Base-by-base conservation (phyloP, 1,140 invertebrate genomes). In the Ephestia elutella region DNA sequence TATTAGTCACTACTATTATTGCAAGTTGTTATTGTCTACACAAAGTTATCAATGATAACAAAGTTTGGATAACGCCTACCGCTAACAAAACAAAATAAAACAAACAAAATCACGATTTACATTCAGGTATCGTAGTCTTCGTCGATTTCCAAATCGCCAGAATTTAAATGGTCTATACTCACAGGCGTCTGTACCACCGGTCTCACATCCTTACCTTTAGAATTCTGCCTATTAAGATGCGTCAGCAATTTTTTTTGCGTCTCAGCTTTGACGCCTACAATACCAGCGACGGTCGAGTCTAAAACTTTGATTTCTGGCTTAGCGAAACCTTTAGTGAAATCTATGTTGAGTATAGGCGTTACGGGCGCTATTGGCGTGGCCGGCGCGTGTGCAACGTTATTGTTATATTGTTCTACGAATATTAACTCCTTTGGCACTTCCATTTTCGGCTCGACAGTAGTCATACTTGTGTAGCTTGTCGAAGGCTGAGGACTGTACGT, bases 101-200 rank as follows among this genome's bases (percentile, higher is more conserved):
- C n/a, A 15, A 8, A 53, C 17, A 10, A 20, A 76, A 68, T 66
- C 58, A 44, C 60, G 62, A 64, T 60, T 58, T 44, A 63, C 62
- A 75, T 72, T 87, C 82, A 87, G 75, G 82, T 85, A 82, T 87
- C 85, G 70, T 87, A 87, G 73, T 87, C 85, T 73, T 87, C 85
- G 58, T 87, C 85, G 57, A 87, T 86, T 65, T 87, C 78, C 63
- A 87, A 68, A 60, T 86, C 80, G 2, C 83, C 79, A 17, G 82
- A 78, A 65, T 81, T 83, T 57, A 86, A 68, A 62, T 74, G 72
- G 54, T 86, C 82, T 50, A 85, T 70, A 25, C 78, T 76, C 2
- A 73, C 18, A 60, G 59, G 13, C 13, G 53, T 48, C 5, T 44
- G 10, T n/a, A 71, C 0, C 11, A 71, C 0, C 4, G 73, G 55